Evolutionary conservation across 2,888 invertebrate genomes (phyloP).

Genomic region (Drosophila bunnanda): DNA sequence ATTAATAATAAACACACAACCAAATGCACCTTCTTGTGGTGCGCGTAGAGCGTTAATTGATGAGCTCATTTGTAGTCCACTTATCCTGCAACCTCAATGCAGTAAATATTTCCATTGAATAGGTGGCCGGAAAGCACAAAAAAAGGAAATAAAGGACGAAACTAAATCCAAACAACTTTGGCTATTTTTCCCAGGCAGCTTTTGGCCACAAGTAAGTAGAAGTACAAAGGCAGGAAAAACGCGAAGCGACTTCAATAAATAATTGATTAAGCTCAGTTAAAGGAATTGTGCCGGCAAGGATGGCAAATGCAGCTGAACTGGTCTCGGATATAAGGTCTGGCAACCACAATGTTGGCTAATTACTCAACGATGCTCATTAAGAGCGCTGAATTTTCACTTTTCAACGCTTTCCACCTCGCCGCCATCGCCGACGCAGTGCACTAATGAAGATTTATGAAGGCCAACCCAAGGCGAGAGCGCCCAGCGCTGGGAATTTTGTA

Average conservation of each 20-base stretch:
- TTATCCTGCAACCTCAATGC: slow-evolving; percentile 39
- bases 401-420: slow-evolving; percentile 74
- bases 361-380: slow-evolving; percentile 79
- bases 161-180: slow-evolving; percentile 37
- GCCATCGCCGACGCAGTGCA: slow-evolving; percentile 23
- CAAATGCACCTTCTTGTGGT: neutral
- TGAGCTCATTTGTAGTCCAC: slow-evolving; percentile 56
- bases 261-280: slow-evolving; percentile 74
- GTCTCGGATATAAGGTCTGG: slow-evolving; percentile 29
- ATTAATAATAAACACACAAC: slow-evolving; percentile 17
- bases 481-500: slow-evolving; percentile 37
- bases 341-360: slow-evolving; percentile 77
- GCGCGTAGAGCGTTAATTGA: slow-evolving; percentile 51
- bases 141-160: slow-evolving; percentile 2
- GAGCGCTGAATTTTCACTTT: slow-evolving; percentile 78
- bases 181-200: slow-evolving; percentile 37
- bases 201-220: slow-evolving; percentile 12
- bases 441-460: slow-evolving; percentile 79
- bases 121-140: neutral
- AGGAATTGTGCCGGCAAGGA: slow-evolving; percentile 37
- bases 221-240: slow-evolving; percentile 37
- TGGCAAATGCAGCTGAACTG: slow-evolving; percentile 5
- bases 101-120: slow-evolving; percentile 26
- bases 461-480: slow-evolving; percentile 41
- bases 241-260: slow-evolving; percentile 67